These are phyloP conservation scores for Cryptus viduatorius DNA, from an alignment of 2,888 invertebrate species.

Conservation along the genomic window DNA sequence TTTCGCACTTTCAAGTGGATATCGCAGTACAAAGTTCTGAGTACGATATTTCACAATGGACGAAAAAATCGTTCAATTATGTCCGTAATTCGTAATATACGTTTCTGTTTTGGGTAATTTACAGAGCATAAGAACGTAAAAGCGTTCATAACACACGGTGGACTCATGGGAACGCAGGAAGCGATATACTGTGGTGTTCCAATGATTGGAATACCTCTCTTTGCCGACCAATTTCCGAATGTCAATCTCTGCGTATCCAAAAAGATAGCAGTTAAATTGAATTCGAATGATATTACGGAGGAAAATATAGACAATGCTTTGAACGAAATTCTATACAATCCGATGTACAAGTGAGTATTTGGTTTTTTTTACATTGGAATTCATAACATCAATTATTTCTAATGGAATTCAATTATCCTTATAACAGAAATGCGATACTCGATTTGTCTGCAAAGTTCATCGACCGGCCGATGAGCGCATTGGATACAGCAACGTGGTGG, in stretches of 20 bases:
- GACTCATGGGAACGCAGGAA: conserved; percentile 75
- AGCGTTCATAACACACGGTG: conserved; percentile 79
- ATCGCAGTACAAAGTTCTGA: conserved; percentile 76
- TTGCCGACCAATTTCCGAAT: conserved; percentile 74
- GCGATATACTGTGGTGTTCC: conserved; percentile 74
- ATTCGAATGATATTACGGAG: conserved; percentile 71
- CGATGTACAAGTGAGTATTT: conserved; percentile 69
- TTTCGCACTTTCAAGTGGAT: conserved; percentile 74
- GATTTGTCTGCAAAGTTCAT: conserved; percentile 73
- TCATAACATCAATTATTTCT: neutral
- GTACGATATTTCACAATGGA: conserved; percentile 62
- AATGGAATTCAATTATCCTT: neutral
- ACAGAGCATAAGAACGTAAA: conserved; percentile 81
- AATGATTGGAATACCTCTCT: conserved; percentile 75
- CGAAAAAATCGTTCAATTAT: neutral
- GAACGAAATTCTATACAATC: conserved; percentile 72
- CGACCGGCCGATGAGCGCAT: conserved; percentile 77
- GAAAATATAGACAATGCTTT: conserved; percentile 72
- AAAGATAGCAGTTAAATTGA: conserved; percentile 73
- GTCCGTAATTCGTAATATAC: neutral
- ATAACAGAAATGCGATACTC: conserved; percentile 38
- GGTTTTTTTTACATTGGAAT: neutral
- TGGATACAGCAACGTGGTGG: conserved; percentile 79
- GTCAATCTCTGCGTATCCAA: conserved; percentile 73
- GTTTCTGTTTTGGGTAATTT: neutral